Evolutionary conservation across 2,113 vertebrate genomes (phyloP), one percentile per base, ranked within the genome.

Genomic region (Gymnogyps californianus): DNA sequence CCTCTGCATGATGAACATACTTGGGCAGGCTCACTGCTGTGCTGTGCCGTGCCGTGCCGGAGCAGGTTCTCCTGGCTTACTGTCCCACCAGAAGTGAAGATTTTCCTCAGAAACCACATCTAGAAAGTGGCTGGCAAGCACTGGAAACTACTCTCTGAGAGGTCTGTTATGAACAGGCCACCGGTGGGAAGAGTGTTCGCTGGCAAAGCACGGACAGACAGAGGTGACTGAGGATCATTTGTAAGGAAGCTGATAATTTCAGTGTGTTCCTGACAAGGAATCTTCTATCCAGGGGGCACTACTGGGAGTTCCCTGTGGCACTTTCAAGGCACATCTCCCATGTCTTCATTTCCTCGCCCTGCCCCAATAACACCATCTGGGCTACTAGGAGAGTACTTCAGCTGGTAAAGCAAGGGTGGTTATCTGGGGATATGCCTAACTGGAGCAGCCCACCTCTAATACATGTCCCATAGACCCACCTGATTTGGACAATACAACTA

Each of bases 311-410:
- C 11, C 25, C 29, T 0, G 1, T 2, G 6, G 22, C 52, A 47
- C 47, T 38, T 89, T 17, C 54, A 77, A 65, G 58, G 18, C 16
- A 10, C 15, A 40, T 28, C 24, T 76, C 34, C 49, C 16, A 0
- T 5, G 7, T 34, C 57, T 80, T 47, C 19, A 19, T 55, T 49
- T 66, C 44, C 18, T 51, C 17, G 28, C 42, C 18, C 19, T 0
- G 0, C 32, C 22, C 29, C 2, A 0, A 7, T 6, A 71, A 16
- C 57, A 80, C 5, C 17, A n/a, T 16, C 66, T 55, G 29, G 18
- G 54, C 46, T 54, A 54, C n/a, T 3, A 58, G 67, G 32, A 61
- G 44, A 52, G n/a, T 5, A 11, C 32, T 72, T 47, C 58, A 69
- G 29, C 38, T 7, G 42, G 42, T 46, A 49, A 78, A 79, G 28